A percentile compares a stretch with the other conserved stretches of the same genome.
phyloP scores from a whole-genome alignment of 1,140 invertebrate genomes.

The Uloborus diversus region DNA sequence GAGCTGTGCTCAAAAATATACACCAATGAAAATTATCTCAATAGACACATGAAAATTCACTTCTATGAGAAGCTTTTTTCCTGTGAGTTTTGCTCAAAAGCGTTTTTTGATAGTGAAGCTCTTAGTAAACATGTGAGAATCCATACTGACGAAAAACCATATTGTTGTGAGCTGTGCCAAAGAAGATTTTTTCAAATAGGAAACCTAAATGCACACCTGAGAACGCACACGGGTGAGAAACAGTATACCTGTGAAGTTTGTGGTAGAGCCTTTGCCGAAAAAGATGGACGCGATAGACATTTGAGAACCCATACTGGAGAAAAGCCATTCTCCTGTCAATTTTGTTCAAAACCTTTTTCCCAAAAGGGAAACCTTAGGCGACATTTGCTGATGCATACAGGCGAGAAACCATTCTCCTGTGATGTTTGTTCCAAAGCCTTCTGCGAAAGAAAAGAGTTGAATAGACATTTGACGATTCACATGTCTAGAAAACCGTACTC shows the following conservation, averaged over 20 bases:
- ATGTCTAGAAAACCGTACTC: background rate
- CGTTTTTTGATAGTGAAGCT: background rate
- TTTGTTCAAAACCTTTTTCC: background rate
- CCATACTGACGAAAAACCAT: background rate
- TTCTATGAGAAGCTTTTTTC: background rate
- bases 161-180: background rate
- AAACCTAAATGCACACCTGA: background rate
- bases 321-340: background rate
- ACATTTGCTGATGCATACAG: conserved; percentile 6
- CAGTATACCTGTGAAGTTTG: background rate
- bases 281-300: background rate
- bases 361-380: background rate
- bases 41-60: background rate
- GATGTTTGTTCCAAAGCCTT: background rate
- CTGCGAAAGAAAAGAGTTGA: background rate
- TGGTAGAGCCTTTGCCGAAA: background rate
- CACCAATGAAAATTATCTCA: background rate
- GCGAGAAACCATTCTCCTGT: conserved; percentile 4
- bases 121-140: background rate
- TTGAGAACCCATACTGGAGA: background rate
- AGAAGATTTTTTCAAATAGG: background rate
- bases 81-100: background rate
- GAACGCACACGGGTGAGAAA: background rate
- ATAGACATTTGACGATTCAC: background rate
- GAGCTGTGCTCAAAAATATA: background rate